Conservation (phyloP, 2,888 invertebrate genomes). For the Odontocolon sp. region DNA sequence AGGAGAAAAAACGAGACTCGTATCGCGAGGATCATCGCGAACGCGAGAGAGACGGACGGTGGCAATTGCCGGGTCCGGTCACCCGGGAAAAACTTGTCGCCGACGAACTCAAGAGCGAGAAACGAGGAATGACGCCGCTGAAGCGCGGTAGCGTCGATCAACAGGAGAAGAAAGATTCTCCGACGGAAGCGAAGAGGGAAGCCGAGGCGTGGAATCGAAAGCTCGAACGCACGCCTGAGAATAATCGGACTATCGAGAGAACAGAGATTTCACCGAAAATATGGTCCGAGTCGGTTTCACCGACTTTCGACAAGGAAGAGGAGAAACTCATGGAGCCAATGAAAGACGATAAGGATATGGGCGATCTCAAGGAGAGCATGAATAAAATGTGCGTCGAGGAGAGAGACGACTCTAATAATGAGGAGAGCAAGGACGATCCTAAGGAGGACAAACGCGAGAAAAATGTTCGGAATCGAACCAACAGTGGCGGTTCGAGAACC, state of each 20-base stretch:
- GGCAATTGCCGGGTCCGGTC: slow-evolving; percentile 83
- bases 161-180: slow-evolving; percentile 78
- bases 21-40: slow-evolving; percentile 76
- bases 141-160: slow-evolving; percentile 79
- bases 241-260: slow-evolving; percentile 62
- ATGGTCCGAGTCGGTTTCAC: slow-evolving; percentile 81
- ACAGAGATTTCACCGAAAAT: slow-evolving; percentile 76
- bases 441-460: slow-evolving; percentile 80
- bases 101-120: slow-evolving; percentile 82
- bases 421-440: slow-evolving; percentile 74
- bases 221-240: slow-evolving; percentile 80
- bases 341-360: slow-evolving; percentile 77
- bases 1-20: slow-evolving; percentile 77
- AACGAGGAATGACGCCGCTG: slow-evolving; percentile 82
- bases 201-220: slow-evolving; percentile 82
- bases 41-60: slow-evolving; percentile 73
- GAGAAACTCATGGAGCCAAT: slow-evolving; percentile 81
- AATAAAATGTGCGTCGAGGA: slow-evolving; percentile 76
- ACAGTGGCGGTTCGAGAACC: slow-evolving; percentile 81
- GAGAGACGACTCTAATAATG: slow-evolving; percentile 81
- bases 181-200: slow-evolving; percentile 83
- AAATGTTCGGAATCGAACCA: slow-evolving; percentile 78
- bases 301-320: slow-evolving; percentile 79
- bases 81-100: slow-evolving; percentile 84
- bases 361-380: slow-evolving; percentile 73